Evolutionary conservation across 2,113 vertebrate genomes (phyloP).

Genomic region (human (Homo sapiens)): DNA sequence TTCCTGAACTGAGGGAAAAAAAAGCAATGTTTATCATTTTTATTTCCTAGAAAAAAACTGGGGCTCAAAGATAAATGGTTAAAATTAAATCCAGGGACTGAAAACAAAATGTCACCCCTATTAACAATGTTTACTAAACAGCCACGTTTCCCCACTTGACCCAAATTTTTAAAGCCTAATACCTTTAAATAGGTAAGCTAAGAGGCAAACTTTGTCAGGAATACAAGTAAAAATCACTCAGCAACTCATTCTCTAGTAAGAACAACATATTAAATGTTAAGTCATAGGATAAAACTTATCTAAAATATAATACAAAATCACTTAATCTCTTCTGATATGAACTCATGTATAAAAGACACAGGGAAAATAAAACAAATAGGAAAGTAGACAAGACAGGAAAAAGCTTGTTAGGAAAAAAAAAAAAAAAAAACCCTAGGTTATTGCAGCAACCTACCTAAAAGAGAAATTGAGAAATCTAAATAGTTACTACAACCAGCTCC

Average conservation of each 20-base stretch:
- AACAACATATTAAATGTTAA: background rate
- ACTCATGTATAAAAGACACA: background rate
- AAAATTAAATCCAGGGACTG: conserved; percentile 16
- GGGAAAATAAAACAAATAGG: conserved; percentile 2
- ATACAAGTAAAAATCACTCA: background rate
- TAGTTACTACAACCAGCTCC: background rate
- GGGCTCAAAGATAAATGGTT: background rate
- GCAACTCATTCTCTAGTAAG: background rate
- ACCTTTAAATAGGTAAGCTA: background rate
- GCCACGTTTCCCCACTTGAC: background rate
- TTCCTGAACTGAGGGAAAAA: background rate
- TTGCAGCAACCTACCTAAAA: background rate
- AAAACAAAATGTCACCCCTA: background rate
- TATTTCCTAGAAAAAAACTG: background rate
- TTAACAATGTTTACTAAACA: background rate
- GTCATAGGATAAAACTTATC: background rate
- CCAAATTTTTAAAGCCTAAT: background rate
- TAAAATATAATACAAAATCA: conserved; percentile 21
- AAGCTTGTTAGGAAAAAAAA: background rate
- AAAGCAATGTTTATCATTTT: conserved; percentile 5
- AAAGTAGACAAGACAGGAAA: background rate
- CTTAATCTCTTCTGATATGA: background rate
- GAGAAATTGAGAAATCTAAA: background rate
- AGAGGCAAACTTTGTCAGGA: background rate
- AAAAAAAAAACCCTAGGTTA: background rate